phyloP scores from a whole-genome alignment of 2,797 vertebrate species.

The Pempheris klunzingeri region DNA sequence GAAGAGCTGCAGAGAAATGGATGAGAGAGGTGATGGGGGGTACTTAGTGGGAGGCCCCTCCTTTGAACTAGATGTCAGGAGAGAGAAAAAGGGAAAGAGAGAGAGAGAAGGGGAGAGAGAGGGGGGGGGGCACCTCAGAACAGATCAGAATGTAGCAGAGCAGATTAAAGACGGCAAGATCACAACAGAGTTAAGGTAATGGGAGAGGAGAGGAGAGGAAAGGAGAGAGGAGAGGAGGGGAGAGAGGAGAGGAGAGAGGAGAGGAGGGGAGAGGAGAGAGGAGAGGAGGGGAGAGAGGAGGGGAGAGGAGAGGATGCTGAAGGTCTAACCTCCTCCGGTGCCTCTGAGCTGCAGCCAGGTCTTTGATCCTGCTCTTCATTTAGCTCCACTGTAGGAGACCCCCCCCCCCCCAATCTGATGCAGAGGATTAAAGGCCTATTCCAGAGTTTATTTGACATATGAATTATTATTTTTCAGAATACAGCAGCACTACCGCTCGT shows the following conservation, averaged over 20 bases:
- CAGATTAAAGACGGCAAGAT: slow-evolving; percentile 68
- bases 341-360: slow-evolving; percentile 53
- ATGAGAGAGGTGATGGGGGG: slow-evolving; percentile 64
- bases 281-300: not conserved
- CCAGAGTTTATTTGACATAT: slow-evolving; percentile 46
- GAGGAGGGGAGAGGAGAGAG: slow-evolving; percentile 5
- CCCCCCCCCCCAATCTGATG: slow-evolving; percentile 56
- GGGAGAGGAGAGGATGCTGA: slow-evolving; percentile 35
- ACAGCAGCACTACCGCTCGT: too few species aligned
- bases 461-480: slow-evolving; percentile 43
- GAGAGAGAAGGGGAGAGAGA: slow-evolving; percentile 2
- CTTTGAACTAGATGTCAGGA: slow-evolving; percentile 70
- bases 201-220: slow-evolving; percentile 19
- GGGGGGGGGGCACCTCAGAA: slow-evolving; percentile 32
- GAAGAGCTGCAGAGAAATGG: slow-evolving; percentile 61
- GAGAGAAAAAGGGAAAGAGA: slow-evolving; percentile 11
- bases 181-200: slow-evolving; percentile 47
- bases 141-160: slow-evolving; percentile 46
- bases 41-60: slow-evolving; percentile 69
- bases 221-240: slow-evolving; percentile 15
- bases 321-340: slow-evolving; percentile 57
- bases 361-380: slow-evolving; percentile 74
- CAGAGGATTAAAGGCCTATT: slow-evolving; percentile 53
- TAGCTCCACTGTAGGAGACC: slow-evolving; percentile 52
- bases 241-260: slow-evolving; percentile 16